Percentiles rank a stretch among this genome's conserved stretches.
Conservation (phyloP, 2,113 vertebrate genomes). For the Strigops habroptila region DNA sequence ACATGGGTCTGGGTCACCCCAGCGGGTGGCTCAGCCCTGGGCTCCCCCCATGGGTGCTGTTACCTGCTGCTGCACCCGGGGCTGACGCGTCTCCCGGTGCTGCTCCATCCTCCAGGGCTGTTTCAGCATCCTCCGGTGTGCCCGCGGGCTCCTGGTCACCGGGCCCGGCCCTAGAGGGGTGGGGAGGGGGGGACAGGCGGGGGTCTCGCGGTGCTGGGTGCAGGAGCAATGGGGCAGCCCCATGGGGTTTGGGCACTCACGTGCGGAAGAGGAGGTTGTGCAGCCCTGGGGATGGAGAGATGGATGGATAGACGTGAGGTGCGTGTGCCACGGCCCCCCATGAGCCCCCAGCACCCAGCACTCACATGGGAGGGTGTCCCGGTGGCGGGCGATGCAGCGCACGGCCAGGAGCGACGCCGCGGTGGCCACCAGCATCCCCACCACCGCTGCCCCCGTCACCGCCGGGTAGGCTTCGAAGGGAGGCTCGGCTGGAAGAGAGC, state of each 20-base stretch:
- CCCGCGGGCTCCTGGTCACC: background rate
- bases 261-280: conserved; percentile 20
- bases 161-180: background rate
- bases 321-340: accelerated
- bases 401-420: background rate
- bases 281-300: background rate
- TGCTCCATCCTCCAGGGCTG: background rate
- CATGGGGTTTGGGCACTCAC: background rate
- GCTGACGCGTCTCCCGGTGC: accelerated
- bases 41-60: accelerated
- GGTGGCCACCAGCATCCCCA: conserved; percentile 34
- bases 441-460: background rate
- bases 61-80: background rate
- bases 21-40: accelerated
- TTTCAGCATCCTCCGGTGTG: background rate
- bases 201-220: accelerated
- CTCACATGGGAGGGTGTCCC: background rate
- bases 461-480: conserved; percentile 25
- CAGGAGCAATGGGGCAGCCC: accelerated
- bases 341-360: accelerated
- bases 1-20: accelerated
- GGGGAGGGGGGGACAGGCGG: accelerated
- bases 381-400: background rate
- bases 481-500: conserved; percentile 45
- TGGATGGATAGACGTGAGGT: accelerated